Evolutionary conservation across 2,888 invertebrate species (phyloP), one percentile per base, ranked within the genome.

Genomic region (Alentia gelatinosa): DNA sequence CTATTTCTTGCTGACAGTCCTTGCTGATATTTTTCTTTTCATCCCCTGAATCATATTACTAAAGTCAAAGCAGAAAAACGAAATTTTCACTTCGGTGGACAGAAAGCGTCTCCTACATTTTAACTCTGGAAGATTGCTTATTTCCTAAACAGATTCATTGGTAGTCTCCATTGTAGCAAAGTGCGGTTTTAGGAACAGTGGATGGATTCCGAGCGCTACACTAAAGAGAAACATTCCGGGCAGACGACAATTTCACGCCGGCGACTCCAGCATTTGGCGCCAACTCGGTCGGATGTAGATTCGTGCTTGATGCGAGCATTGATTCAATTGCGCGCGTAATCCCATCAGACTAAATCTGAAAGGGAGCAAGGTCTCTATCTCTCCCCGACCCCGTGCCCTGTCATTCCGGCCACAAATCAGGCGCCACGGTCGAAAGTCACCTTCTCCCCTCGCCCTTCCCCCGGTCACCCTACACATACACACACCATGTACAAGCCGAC

Each of bases 211-310:
- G n/a, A 30, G 68, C 30, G 68, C 68, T 68, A 26, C 68, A 12
- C 26, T 26, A 68, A 68, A 68, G 30, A 68, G 68, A 30, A 30
- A 30, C 33, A 68, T 68, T 68, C 68, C 30, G 68, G 26, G 68
- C 68, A 68, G 68, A 30, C 68, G 68, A 68, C 68, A 68, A 68
- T 68, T 68, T 68, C 68, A 68, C 68, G 68, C 68, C 68, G 68
- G 26, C 68, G 23, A 68, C 3, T 19, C 26, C 30, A n/a, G 68
- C 33, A 68, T 68, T 68, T 68, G 68, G 68, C 68, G 68, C 19
- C 68, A 68, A 15, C 12, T 68, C 68, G 30, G 30, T 1, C 5
- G 30, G 1, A 68, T 68, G 30, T 68, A 68, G 68, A 68, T 68
- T 12, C 68, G 4, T n/a, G 68, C 68, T 26, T 30, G 68, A n/a